These are phyloP conservation scores for Helicoverpa zea DNA, from an alignment of 1,140 invertebrate species.

Conservation along the genomic window DNA sequence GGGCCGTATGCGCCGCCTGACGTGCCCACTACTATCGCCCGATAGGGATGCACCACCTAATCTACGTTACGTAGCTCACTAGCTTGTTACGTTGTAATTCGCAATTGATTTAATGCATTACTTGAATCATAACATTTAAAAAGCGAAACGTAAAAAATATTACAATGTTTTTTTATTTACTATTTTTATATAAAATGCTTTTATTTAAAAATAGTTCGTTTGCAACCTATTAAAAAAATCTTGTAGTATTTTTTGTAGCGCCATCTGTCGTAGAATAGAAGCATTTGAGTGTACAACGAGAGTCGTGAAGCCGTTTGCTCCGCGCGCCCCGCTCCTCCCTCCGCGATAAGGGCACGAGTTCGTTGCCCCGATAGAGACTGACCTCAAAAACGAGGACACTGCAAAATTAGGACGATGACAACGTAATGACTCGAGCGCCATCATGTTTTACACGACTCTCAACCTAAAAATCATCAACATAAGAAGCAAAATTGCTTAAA, in stretches of 20 bases:
- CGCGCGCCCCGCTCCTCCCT: slow-evolving; percentile 69
- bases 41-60: slow-evolving; percentile 50
- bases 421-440: slow-evolving; percentile 84
- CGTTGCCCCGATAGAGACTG: slow-evolving; percentile 85
- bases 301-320: slow-evolving; percentile 66
- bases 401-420: slow-evolving; percentile 87
- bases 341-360: slow-evolving; percentile 86
- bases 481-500: slow-evolving; percentile 63
- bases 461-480: slow-evolving; percentile 61
- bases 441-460: slow-evolving; percentile 65
- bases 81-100: slow-evolving; percentile 29
- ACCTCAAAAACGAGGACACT: slow-evolving; percentile 87
- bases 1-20: slow-evolving; percentile 51
- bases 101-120: slow-evolving; percentile 38
- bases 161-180: not conserved
- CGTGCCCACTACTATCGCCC: slow-evolving; percentile 41
- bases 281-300: slow-evolving; percentile 60
- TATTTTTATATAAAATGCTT: not conserved
- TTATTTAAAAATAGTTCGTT: not conserved
- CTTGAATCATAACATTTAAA: not conserved
- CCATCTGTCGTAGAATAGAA: slow-evolving; percentile 78
- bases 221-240: not conserved
- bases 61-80: slow-evolving; percentile 49
- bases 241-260: slow-evolving; percentile 51
- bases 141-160: too few relatives aligned